Base-by-base conservation (phyloP, 2,888 invertebrate genomes). In the Cephus spinipes region DNA sequence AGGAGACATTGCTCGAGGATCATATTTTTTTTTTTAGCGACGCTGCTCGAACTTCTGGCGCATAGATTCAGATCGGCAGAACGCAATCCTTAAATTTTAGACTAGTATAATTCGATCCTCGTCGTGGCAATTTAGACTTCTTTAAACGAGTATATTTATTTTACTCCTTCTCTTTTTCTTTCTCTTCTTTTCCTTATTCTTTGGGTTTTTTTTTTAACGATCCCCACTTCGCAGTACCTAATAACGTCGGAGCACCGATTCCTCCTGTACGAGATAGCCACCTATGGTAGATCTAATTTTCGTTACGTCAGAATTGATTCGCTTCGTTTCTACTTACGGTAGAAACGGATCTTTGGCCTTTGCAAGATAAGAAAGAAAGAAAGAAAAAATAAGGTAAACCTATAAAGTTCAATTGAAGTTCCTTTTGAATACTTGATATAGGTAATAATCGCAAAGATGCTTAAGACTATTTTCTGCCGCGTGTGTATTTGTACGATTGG, bases 401-500 rank as follows among this genome's bases (percentile, higher is more conserved):
- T 81, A 85, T 81, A 83, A 86, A 87, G 86, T 89, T 87, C 83
- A 86, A 89, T 86, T 83, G 85, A 88, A 89, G 89, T 89, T 89
- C 89, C 89, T 89, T 89, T 87, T 79, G 82, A 85, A 87, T 88
- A 89, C 87, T 86, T 83, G 77, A 75, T 82, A 81, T 81, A 83
- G 82, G 81, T 78, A 84, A 81, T 84, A 55, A 85, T 86, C 83
- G 83, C 82, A 83, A 86, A 85, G 82, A 86, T 85, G 85, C 84
- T 85, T 83, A 81, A 55, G 85, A 86, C 84, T 86, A 87, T 87
- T 89, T 88, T 89, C 86, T 86, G 87, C 86, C 85, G 85, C 85
- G 85, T 87, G 40, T 55, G 82, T 83, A 85, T 87, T 82, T 87
- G 84, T 84, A 84, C 85, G 83, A 73, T 76, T 78, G 79, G 69